phyloP scores from a whole-genome alignment of 2,797 vertebrate species.

The Pogonophryne albipinna region DNA sequence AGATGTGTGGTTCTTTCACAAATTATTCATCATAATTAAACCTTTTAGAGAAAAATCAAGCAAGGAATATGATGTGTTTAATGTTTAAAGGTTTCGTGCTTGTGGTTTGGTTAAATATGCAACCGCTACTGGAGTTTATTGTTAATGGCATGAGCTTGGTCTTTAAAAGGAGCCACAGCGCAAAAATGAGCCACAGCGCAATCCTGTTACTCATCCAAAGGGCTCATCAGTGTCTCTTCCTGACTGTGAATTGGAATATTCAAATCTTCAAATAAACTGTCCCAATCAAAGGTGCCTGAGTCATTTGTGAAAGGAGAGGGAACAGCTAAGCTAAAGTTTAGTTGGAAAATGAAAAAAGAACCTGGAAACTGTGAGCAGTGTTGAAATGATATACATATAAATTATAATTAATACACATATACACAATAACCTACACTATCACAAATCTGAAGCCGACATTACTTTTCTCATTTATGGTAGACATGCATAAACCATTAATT shows the following conservation, averaged over 20 bases:
- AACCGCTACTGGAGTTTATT: slow-evolving; percentile 64
- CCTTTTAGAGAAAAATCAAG: slow-evolving; percentile 52
- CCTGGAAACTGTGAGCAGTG: slow-evolving; percentile 4
- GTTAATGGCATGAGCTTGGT: slow-evolving; percentile 47
- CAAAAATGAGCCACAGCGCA: slow-evolving; percentile 9
- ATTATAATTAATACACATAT: neutral
- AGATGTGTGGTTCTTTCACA: slow-evolving; percentile 38
- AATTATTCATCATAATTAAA: slow-evolving; percentile 40
- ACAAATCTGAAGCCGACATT: slow-evolving; percentile 12
- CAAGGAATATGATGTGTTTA: slow-evolving; percentile 43
- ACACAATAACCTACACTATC: neutral
- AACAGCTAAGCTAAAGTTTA: slow-evolving; percentile 9
- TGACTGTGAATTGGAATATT: slow-evolving; percentile 37
- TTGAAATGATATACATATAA: neutral
- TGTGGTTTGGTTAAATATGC: slow-evolving; percentile 53
- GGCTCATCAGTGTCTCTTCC: slow-evolving; percentile 36
- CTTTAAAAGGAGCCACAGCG: slow-evolving; percentile 21
- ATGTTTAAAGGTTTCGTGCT: slow-evolving; percentile 54
- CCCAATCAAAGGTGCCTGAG: slow-evolving; percentile 7
- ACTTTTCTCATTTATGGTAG: neutral
- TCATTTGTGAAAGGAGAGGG: slow-evolving; percentile 14
- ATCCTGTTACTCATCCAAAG: slow-evolving; percentile 38
- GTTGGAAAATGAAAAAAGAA: slow-evolving; percentile 29
- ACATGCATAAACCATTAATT: neutral
- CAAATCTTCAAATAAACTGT: slow-evolving; percentile 51